Evolutionary conservation across 1,140 invertebrate species (phyloP), one percentile per base, ranked within the genome.

Genomic region (Zaprionus taronus): DNA sequence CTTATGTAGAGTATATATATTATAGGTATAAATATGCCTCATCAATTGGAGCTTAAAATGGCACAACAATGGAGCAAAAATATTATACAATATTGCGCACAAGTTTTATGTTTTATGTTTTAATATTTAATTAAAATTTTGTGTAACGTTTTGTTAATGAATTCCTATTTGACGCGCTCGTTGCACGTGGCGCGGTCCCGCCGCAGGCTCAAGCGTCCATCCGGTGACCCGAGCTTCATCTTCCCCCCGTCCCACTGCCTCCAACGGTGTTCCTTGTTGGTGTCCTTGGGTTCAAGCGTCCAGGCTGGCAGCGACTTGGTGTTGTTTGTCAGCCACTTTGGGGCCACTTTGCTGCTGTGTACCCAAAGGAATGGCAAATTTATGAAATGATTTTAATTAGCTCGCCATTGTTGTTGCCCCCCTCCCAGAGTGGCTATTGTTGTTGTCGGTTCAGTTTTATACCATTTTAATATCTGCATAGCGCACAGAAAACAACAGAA

Each of bases 101-200:
- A 89, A 83, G 73, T 89, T 89, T 89, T 79, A 79, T 90, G 81
- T 79, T 89, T 89, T 89, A 90, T 84, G 81, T 81, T 89, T 89
- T 89, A 90, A 89, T 89, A 89, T 89, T 89, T 89, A 89, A 89
- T 89, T 90, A 89, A 89, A 89, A 89, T 89, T 84, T 89, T 82
- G 86, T 85, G 85, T 89, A 90, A 90, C 85, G 86, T 89, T 89
- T 89, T 89, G 85, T 89, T 89, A 89, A 89, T 89, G 85, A 89
- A 89, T 89, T 89, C 81, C 85, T 90, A 89, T 90, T 89, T 90
- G 85, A 80, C 85, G 85, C 85, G 81, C 84, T 65, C 84, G 79
- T 66, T 73, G 85, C 84, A 87, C 83, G 83, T 87, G 83, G 81
- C 84, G 83, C 78, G 65, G 55, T 71, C 80, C 68, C 31, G 83